A percentile compares a stretch with the other conserved stretches of the same genome.
Conservation (phyloP, 2,888 invertebrate species). For the Caenorhabditis angaria region DNA sequence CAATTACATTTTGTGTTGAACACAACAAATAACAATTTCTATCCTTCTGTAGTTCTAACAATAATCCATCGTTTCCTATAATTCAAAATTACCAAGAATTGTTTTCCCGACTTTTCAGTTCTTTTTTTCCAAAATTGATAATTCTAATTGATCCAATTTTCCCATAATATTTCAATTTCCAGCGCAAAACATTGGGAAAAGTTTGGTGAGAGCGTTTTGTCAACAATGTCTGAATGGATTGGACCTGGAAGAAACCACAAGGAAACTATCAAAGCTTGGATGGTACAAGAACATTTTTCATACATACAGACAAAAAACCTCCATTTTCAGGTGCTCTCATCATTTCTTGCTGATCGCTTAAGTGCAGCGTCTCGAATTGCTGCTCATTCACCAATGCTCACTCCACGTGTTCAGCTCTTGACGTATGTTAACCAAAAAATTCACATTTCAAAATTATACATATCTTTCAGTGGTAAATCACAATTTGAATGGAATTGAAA, state of each 20-base stretch:
- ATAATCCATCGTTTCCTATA: no score
- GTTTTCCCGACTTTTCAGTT: not conserved
- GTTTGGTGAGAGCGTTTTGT: conserved; percentile 59
- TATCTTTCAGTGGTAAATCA: conserved; percentile 26
- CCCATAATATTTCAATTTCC: conserved; percentile 1
- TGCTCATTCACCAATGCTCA: conserved; percentile 50
- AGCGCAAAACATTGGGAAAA: conserved; percentile 65
- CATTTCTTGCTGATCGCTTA: conserved; percentile 65
- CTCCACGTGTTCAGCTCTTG: conserved; percentile 62
- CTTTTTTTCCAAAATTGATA: not conserved
- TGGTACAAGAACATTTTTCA: conserved; percentile 29
- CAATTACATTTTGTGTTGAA: no score
- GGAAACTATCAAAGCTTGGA: conserved; percentile 65
- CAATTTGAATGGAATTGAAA: conserved; percentile 18
- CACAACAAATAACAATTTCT: no score
- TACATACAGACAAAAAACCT: no score
- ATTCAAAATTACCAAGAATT: no score
- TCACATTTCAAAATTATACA: not conserved
- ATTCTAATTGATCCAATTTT: not conserved
- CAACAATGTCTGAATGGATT: conserved; percentile 58
- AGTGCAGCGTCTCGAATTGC: conserved; percentile 42
- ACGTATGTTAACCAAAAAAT: conserved; percentile 31
- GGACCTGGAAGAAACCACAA: conserved; percentile 61
- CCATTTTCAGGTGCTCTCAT: conserved; percentile 49
- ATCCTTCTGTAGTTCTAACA: no score